phyloP scores from a whole-genome alignment of 2,888 invertebrate species.

The Zaprionus lineosus region DNA sequence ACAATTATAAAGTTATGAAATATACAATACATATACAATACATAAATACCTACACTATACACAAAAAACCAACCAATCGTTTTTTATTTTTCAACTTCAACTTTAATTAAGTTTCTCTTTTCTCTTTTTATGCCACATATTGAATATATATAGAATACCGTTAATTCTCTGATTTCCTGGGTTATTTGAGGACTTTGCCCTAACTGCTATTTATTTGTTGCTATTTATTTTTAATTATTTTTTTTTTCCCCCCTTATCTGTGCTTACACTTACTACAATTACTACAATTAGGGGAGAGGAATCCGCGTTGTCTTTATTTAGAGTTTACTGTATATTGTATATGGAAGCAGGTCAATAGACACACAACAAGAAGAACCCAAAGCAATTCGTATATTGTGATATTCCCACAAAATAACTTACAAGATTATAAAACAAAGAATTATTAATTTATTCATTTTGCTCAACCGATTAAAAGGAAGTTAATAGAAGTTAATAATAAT shows the following conservation, averaged over 20 bases:
- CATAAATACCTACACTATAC: conserved; percentile 64
- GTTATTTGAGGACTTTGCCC: too few species aligned
- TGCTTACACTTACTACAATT: too few species aligned
- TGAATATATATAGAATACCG: neutral
- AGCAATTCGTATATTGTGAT: conserved; percentile 72
- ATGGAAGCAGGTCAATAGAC: conserved; percentile 47
- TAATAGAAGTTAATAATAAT: too few species aligned
- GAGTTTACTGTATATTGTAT: conserved; percentile 48
- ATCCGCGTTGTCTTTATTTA: conserved; percentile 13
- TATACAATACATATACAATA: conserved; percentile 55
- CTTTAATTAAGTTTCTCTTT: too few species aligned
- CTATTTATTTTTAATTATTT: neutral
- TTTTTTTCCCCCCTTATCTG: too few species aligned
- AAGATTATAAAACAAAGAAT: conserved; percentile 24
- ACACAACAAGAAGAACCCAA: conserved; percentile 45
- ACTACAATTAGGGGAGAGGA: conserved; percentile 1
- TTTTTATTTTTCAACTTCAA: conserved; percentile 52
- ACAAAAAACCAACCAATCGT: conserved; percentile 36
- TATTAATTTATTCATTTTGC: conserved; percentile 74
- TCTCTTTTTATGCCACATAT: neutral
- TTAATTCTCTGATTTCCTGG: too few species aligned
- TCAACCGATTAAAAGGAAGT: too few species aligned
- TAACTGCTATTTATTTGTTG: too few species aligned
- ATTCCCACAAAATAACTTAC: conserved; percentile 45
- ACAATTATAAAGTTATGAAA: conserved; percentile 69